Evolutionary conservation across 2,888 invertebrate species (phyloP).

Genomic region (Euzophera pinguis): DNA sequence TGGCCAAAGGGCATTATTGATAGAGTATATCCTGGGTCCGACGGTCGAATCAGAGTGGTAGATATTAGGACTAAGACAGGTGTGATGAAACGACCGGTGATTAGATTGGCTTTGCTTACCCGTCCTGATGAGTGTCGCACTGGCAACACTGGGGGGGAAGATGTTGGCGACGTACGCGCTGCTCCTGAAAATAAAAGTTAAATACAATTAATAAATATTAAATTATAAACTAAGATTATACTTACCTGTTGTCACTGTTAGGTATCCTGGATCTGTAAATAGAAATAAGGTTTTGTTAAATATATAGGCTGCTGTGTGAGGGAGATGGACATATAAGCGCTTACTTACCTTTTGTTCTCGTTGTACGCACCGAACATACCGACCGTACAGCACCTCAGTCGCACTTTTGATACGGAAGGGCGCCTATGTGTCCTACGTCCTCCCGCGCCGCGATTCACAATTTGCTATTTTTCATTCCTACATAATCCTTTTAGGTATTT

Average conservation of each 20-base stretch:
- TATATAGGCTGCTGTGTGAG: not conserved
- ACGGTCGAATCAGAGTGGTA: not conserved
- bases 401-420: no score
- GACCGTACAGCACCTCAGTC: no score
- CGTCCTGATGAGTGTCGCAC: not conserved
- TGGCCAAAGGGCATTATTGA: slow-evolving; percentile 9
- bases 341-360: not conserved
- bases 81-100: not conserved
- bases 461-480: not conserved
- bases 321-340: not conserved
- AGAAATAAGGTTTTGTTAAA: not conserved
- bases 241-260: not conserved
- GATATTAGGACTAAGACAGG: not conserved
- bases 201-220: no score
- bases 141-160: not conserved
- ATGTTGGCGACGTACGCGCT: not conserved
- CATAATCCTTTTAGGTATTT: no score
- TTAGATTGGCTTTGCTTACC: not conserved
- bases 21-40: slow-evolving; percentile 5
- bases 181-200: not conserved
- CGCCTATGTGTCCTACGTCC: not conserved
- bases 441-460: not conserved
- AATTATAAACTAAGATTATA: not conserved
- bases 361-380: no score
- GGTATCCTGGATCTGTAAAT: not conserved